Evolutionary conservation across 2,113 vertebrate species (phyloP).

Genomic region (Platycercus adscitus): DNA sequence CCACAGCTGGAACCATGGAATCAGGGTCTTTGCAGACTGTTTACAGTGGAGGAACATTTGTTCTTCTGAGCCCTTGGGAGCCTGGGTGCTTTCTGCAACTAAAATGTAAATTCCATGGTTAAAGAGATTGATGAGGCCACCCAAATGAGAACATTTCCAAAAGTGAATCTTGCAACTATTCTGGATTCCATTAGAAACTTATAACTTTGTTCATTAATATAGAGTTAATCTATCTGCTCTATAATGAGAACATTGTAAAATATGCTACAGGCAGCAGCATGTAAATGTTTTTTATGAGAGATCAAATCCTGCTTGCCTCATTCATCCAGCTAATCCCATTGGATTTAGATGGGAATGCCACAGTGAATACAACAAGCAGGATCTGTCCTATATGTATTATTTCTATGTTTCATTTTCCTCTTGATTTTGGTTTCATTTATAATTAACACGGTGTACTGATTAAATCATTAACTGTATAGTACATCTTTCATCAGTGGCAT

Average conservation of each 20-base stretch:
- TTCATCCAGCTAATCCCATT: neutral
- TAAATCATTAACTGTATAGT: conserved; percentile 44
- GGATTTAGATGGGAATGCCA: neutral
- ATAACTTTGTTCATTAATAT: neutral
- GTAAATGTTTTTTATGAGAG: conserved; percentile 2
- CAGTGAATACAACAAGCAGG: neutral
- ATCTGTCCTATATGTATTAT: neutral
- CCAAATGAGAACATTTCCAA: neutral
- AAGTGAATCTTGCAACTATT: neutral
- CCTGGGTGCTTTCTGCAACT: neutral
- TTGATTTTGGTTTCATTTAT: conserved; percentile 37
- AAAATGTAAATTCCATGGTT: neutral
- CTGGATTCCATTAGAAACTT: neutral
- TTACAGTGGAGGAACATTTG: neutral
- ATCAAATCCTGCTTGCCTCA: neutral
- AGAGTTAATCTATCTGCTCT: conserved; percentile 17
- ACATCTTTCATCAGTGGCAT: conserved; percentile 30
- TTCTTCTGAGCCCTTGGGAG: neutral
- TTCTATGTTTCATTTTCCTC: conserved; percentile 20
- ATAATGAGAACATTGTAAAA: neutral
- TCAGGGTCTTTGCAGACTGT: neutral
- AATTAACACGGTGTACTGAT: conserved; percentile 53
- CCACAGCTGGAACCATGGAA: neutral
- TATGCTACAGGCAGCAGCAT: neutral
- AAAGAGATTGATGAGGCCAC: conserved; percentile 21